A percentile compares a stretch with the other conserved stretches of the same genome.
phyloP scores from a whole-genome alignment of 2,797 vertebrate species.

The Adrianichthys oophorus region DNA sequence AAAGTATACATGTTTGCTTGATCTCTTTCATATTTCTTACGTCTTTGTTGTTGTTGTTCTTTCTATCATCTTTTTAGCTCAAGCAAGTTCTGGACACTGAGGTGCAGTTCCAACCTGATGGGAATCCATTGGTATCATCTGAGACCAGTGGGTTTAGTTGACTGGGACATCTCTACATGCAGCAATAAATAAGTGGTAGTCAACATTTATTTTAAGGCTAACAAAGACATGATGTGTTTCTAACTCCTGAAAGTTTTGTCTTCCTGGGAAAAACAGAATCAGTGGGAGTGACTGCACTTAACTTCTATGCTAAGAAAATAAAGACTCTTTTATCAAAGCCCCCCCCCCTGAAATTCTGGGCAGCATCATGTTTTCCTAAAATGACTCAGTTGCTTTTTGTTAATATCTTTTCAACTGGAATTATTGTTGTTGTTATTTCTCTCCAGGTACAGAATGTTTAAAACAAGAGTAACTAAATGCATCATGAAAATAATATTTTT shows the following conservation, averaged over 20 bases:
- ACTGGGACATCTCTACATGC: constrained; percentile 33
- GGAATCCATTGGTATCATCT: constrained; percentile 35
- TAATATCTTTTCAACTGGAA: constrained; percentile 68
- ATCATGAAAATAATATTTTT: constrained; percentile 79
- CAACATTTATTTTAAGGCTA: constrained; percentile 44
- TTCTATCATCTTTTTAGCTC: constrained; percentile 76
- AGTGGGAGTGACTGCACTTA: constrained; percentile 54
- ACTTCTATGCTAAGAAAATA: constrained; percentile 66
- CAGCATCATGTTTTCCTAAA: constrained; percentile 76
- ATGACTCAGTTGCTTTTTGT: constrained; percentile 59
- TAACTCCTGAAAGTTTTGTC: constrained; percentile 41
- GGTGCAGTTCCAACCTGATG: constrained; percentile 64
- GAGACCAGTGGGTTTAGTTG: constrained; percentile 40
- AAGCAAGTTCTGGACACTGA: constrained; percentile 88
- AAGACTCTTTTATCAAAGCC: constrained; percentile 81
- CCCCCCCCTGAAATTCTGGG: constrained; percentile 87
- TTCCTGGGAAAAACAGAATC: constrained; percentile 38
- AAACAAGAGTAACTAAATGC: constrained; percentile 66
- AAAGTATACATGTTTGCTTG: neutral
- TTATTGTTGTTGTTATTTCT: constrained; percentile 46
- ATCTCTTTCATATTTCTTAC: neutral
- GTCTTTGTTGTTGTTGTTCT: constrained; percentile 28
- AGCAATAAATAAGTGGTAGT: constrained; percentile 42
- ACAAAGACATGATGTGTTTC: constrained; percentile 34
- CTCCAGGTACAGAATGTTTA: constrained; percentile 53